Conservation (phyloP, 2,113 vertebrate species). For the Brevimyrus niger region DNA sequence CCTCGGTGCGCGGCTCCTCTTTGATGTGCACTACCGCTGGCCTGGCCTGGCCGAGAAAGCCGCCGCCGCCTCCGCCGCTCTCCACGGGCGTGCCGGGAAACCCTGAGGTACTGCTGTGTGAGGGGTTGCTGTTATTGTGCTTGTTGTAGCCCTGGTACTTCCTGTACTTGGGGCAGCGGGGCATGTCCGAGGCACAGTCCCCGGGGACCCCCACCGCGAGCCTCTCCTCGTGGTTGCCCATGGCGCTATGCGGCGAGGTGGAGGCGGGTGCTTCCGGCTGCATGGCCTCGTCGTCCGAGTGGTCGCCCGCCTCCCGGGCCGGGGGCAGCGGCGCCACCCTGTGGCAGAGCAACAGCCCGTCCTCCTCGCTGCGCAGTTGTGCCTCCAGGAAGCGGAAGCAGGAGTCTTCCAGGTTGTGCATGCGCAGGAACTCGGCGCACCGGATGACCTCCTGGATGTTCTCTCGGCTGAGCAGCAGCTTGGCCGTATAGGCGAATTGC, state of each 20-base stretch:
- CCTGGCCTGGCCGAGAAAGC: slow-evolving; percentile 62
- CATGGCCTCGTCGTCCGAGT: slow-evolving; percentile 67
- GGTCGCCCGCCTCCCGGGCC: slow-evolving; percentile 56
- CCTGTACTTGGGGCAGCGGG: slow-evolving; percentile 93
- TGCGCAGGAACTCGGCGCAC: slow-evolving; percentile 93
- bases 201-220: slow-evolving; percentile 57
- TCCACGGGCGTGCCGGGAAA: slow-evolving; percentile 92
- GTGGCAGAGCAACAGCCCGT: slow-evolving; percentile 76
- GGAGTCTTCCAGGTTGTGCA: slow-evolving; percentile 98
- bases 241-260: slow-evolving; percentile 68
- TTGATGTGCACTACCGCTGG: slow-evolving; percentile 81
- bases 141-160: slow-evolving; percentile 99
- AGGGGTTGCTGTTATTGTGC: slow-evolving; percentile 87
- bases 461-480: slow-evolving; percentile 96
- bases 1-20: slow-evolving; percentile 76
- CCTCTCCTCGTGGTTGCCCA: slow-evolving; percentile 66
- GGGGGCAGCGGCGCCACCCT: slow-evolving; percentile 68
- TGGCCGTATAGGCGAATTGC: slow-evolving; percentile 98
- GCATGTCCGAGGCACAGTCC: slow-evolving; percentile 64
- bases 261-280: slow-evolving; percentile 67
- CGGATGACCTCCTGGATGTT: slow-evolving; percentile 99
- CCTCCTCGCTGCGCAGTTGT: slow-evolving; percentile 85
- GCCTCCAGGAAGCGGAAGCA: slow-evolving; percentile 98
- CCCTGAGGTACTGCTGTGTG: slow-evolving; percentile 97
- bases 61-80: slow-evolving; percentile 38